Evolutionary conservation across 1,140 invertebrate genomes (phyloP).

Genomic region (Sarcophaga peregrina): DNA sequence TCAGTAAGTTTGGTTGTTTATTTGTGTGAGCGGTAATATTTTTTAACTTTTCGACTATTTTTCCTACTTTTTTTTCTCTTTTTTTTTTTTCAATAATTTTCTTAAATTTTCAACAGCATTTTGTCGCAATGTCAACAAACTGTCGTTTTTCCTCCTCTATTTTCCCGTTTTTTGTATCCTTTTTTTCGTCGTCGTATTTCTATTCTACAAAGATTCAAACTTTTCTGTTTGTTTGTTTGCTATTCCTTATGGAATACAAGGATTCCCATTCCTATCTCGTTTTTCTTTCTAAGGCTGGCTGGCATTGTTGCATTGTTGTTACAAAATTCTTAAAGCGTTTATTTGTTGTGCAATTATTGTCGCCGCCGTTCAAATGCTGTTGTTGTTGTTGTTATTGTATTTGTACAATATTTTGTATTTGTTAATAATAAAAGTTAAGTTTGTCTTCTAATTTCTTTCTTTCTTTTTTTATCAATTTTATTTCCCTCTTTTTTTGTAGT

Average conservation of each 20-base stretch:
- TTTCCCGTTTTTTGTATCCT: background rate
- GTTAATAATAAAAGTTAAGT: constrained; percentile 7
- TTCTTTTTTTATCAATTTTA: background rate
- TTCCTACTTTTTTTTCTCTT: background rate
- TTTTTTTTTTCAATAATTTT: background rate
- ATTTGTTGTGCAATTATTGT: constrained; percentile 17
- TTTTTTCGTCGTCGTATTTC: background rate
- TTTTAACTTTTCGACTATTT: background rate
- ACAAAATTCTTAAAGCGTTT: background rate
- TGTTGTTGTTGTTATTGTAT: background rate
- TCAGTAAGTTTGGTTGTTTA: constrained; percentile 1
- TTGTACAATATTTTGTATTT: background rate
- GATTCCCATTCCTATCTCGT: background rate
- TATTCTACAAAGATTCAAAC: too few relatives aligned
- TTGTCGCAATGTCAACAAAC: constrained; percentile 26
- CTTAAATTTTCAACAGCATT: constrained; percentile 22
- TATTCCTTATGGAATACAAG: too few relatives aligned
- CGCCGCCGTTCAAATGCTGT: background rate
- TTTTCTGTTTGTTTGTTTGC: too few relatives aligned
- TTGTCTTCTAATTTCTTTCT: background rate
- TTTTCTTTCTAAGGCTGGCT: background rate
- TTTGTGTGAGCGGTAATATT: background rate
- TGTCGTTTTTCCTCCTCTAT: background rate
- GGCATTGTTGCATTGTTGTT: background rate
- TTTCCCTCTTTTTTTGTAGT: background rate